Evolutionary conservation across 2,797 vertebrate genomes (phyloP).

Genomic region (Hipposideros larvatus): DNA sequence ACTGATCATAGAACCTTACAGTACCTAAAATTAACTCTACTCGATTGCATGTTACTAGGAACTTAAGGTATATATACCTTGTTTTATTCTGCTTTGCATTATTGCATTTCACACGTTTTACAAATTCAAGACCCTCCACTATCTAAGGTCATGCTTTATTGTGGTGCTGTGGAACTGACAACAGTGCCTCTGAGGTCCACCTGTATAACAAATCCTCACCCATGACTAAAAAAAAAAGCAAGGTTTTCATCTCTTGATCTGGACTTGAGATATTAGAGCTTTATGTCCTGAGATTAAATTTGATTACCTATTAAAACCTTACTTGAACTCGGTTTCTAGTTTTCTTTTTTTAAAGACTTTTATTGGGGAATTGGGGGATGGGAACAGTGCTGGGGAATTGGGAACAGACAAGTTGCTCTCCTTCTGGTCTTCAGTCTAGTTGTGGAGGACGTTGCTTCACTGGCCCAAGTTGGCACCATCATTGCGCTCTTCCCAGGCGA

Average conservation of each 20-base stretch:
- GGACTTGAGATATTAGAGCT: neutral
- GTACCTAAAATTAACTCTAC: neutral
- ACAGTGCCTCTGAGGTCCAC: neutral
- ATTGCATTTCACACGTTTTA: neutral
- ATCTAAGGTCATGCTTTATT: neutral
- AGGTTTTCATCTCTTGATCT: neutral
- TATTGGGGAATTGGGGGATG: too few relatives aligned
- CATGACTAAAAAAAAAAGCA: neutral
- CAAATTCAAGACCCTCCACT: neutral
- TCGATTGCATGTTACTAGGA: neutral
- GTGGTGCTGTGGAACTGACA: neutral
- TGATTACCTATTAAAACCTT: neutral
- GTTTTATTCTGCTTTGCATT: neutral
- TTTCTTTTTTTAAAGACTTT: neutral
- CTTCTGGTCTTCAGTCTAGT: too few relatives aligned
- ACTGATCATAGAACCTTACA: neutral
- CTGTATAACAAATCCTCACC: neutral
- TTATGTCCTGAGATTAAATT: neutral
- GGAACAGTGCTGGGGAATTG: too few relatives aligned
- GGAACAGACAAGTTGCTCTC: too few relatives aligned
- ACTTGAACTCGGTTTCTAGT: neutral
- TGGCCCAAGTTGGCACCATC: too few relatives aligned
- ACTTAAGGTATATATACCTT: neutral
- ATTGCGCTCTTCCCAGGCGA: too few relatives aligned
- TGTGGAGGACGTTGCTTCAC: too few relatives aligned